Conservation (phyloP, 2,113 vertebrate genomes). For the Cephalopholis sonnerati region DNA sequence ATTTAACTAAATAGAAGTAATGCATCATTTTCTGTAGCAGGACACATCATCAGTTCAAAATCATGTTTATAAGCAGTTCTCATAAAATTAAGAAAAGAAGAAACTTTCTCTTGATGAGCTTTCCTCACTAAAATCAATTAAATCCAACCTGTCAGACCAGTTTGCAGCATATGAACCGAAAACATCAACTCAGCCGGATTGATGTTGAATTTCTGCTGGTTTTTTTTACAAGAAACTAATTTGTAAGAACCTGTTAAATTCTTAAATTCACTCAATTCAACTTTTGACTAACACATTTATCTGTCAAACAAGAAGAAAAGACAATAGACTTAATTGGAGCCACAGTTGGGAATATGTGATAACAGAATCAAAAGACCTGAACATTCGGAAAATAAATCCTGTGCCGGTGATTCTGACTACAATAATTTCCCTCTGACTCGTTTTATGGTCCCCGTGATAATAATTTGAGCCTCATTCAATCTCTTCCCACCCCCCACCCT, state of each 20-base stretch:
- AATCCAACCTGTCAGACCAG: background rate
- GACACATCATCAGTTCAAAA: background rate
- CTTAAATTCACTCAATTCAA: background rate
- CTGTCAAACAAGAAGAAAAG: background rate
- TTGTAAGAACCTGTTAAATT: background rate
- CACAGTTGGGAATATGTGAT: background rate
- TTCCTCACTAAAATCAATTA: background rate
- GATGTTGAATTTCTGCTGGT: background rate
- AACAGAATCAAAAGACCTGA: constrained; percentile 8
- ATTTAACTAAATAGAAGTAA: background rate
- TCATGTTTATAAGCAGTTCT: background rate
- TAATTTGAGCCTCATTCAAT: constrained; percentile 22
- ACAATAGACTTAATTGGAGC: background rate
- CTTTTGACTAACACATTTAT: background rate
- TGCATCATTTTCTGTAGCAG: background rate
- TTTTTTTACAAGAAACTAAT: background rate
- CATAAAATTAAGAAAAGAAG: background rate
- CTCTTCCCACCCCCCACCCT: background rate
- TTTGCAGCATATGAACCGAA: background rate
- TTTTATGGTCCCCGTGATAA: constrained; percentile 25
- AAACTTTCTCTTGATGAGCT: background rate
- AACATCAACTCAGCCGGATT: background rate
- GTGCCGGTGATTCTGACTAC: background rate
- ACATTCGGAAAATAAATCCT: background rate
- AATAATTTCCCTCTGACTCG: constrained; percentile 9